phyloP scores from a whole-genome alignment of 2,113 vertebrate genomes.

The Caracal caracal region DNA sequence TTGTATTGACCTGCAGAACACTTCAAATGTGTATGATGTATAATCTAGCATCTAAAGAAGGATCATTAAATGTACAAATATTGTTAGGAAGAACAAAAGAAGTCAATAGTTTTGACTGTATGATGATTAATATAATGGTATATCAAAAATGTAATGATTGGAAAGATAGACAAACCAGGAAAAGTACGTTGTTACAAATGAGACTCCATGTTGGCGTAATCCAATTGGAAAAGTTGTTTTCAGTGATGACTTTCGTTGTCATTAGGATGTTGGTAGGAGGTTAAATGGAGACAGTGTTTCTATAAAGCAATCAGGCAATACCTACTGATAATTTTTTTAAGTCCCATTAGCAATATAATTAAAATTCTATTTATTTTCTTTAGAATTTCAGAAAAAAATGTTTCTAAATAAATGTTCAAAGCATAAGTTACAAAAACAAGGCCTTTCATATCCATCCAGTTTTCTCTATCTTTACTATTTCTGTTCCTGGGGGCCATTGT shows the following conservation, averaged over 20 bases:
- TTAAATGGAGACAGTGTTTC: neutral
- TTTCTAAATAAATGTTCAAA: neutral
- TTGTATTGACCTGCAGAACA: neutral
- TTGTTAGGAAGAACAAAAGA: neutral
- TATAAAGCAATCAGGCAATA: neutral
- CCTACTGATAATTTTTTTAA: neutral
- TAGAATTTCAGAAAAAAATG: neutral
- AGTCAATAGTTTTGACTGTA: neutral
- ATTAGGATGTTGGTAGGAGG: neutral
- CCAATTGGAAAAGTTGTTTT: neutral
- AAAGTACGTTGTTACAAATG: neutral
- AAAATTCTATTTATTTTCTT: conserved; percentile 10
- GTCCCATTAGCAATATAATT: neutral
- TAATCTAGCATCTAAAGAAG: neutral
- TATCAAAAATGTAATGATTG: neutral
- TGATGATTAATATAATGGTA: neutral
- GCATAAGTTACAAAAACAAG: neutral
- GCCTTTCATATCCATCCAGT: neutral
- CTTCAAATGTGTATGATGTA: neutral
- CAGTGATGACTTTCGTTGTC: neutral
- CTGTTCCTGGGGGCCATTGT: neutral
- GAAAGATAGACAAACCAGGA: neutral
- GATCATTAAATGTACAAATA: neutral
- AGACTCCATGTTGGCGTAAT: neutral
- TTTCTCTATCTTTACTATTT: neutral